These are phyloP conservation scores for Troglohyphantes excavatus DNA, from an alignment of 2,888 invertebrate species.

Conservation along the genomic window DNA sequence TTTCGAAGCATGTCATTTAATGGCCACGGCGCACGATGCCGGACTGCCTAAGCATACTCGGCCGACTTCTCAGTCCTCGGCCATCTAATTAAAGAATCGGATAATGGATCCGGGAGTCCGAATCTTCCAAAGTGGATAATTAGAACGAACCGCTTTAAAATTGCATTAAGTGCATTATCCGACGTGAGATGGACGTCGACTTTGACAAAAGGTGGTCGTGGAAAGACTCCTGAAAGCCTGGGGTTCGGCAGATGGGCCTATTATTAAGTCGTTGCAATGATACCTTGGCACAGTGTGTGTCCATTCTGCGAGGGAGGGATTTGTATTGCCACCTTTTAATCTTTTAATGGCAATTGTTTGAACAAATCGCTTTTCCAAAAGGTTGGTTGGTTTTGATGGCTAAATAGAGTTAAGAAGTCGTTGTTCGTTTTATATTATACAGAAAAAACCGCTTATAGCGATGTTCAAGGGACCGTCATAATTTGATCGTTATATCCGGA, in stretches of 20 bases:
- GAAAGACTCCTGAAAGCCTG: constrained; percentile 18
- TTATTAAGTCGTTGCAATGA: constrained; percentile 53
- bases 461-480: too few species aligned
- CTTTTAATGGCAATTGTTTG: not conserved
- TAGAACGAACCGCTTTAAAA: constrained; percentile 54
- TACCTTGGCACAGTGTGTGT: not conserved
- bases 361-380: not conserved
- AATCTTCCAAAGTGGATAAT: constrained; percentile 49
- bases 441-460: too few species aligned
- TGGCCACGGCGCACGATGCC: constrained; percentile 5
- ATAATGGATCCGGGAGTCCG: constrained; percentile 17
- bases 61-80: not conserved
- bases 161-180: constrained; percentile 57
- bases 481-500: too few species aligned
- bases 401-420: too few species aligned
- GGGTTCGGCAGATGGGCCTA: constrained; percentile 21
- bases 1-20: constrained; percentile 32
- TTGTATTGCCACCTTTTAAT: constrained; percentile 22
- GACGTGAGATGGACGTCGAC: not conserved
- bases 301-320: not conserved
- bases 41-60: constrained; percentile 23
- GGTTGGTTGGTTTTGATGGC: too few species aligned
- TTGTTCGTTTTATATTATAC: too few species aligned
- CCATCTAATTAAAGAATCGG: constrained; percentile 57
- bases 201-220: constrained; percentile 41